Evolutionary conservation across 2,888 invertebrate species (phyloP).

Genomic region (Eugnorisma glareosa): DNA sequence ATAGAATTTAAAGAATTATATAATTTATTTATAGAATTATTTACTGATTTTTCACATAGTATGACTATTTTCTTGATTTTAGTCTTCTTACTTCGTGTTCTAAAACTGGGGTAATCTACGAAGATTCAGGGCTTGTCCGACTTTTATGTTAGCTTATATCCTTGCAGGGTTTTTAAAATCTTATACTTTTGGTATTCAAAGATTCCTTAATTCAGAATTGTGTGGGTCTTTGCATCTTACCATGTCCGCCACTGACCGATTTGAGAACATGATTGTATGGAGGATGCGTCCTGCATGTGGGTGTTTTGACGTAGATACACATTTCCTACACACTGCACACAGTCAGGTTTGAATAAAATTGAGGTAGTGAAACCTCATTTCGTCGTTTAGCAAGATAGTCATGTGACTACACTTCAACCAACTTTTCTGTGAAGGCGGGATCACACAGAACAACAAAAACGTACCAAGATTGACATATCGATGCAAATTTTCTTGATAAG

Average conservation of each 20-base stretch:
- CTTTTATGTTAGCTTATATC: background rate
- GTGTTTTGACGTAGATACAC: too few relatives aligned
- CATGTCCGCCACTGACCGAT: background rate
- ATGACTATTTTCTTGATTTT: background rate
- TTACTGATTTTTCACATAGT: background rate
- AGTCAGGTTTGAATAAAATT: background rate
- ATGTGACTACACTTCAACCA: too few relatives aligned
- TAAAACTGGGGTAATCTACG: background rate
- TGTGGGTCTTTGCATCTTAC: background rate
- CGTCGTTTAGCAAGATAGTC: background rate
- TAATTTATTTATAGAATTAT: background rate
- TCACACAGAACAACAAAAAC: too few relatives aligned
- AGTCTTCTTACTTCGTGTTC: background rate
- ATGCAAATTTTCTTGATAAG: too few relatives aligned
- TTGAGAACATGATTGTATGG: background rate
- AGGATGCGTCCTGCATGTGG: constrained; percentile 8
- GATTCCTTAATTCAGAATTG: too few relatives aligned
- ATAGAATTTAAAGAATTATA: background rate
- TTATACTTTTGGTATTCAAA: background rate
- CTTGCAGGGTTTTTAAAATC: background rate
- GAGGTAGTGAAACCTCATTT: background rate
- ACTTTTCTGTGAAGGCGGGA: too few relatives aligned
- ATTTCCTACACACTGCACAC: background rate
- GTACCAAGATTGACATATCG: too few relatives aligned
- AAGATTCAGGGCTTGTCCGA: background rate